Percentiles rank a stretch among this genome's conserved stretches.
Conservation (phyloP, 2,888 invertebrate genomes). For the Conus canariensis region DNA sequence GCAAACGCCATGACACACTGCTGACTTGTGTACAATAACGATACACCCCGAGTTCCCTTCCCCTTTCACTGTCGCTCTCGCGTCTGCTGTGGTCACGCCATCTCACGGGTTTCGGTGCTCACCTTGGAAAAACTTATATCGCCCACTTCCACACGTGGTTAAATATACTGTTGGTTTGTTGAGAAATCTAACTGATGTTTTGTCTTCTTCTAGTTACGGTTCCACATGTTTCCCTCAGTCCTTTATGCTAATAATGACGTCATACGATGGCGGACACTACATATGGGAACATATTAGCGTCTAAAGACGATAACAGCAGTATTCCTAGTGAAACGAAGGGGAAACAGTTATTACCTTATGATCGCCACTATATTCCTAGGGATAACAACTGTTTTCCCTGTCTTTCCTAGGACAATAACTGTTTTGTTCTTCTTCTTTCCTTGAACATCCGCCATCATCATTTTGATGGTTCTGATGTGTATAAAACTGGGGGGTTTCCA, state of each 20-base stretch:
- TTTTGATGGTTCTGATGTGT: too few species aligned
- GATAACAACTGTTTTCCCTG: too few species aligned
- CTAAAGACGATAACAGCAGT: background rate
- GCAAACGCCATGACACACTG: background rate
- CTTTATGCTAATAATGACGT: constrained; percentile 57
- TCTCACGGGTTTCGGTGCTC: background rate
- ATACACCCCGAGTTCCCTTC: background rate
- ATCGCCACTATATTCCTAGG: background rate
- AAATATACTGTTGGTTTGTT: background rate
- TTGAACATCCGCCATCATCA: too few species aligned
- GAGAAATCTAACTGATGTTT: constrained; percentile 8
- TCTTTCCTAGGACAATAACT: too few species aligned
- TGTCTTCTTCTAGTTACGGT: constrained; percentile 39
- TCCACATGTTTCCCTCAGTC: constrained; percentile 51
- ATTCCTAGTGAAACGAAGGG: background rate
- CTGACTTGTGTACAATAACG: background rate
- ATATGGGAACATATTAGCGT: background rate
- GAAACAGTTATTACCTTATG: background rate
- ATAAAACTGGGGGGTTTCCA: too few species aligned
- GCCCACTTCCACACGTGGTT: background rate
- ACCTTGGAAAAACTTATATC: background rate
- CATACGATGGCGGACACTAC: constrained; percentile 51
- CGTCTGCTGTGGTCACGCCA: background rate
- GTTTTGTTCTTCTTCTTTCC: too few species aligned
- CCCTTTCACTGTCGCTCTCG: background rate